Evolutionary conservation across 2,888 invertebrate species (phyloP).

Genomic region (Eutolmus rufibarbis): DNA sequence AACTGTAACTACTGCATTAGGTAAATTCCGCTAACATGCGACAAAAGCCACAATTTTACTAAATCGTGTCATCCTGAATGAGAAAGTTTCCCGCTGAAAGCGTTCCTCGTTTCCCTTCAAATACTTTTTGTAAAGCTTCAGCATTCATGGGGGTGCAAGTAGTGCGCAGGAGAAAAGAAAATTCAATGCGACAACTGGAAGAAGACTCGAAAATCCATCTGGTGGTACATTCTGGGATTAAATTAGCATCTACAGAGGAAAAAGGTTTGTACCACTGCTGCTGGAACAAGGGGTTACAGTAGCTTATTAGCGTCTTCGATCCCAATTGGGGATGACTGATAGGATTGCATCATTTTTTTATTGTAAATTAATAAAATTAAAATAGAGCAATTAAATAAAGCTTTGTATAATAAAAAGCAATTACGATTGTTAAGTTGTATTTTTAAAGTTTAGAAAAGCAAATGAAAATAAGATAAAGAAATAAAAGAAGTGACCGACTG

Average conservation of each 20-base stretch:
- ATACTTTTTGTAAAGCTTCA: constrained; percentile 15
- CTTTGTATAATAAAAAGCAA: background rate
- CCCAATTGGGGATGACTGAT: background rate
- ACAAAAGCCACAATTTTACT: background rate
- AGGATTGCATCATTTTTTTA: background rate
- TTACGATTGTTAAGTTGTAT: background rate
- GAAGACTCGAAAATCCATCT: constrained; percentile 55
- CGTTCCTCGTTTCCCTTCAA: background rate
- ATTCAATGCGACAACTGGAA: background rate
- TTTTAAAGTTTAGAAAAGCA: background rate
- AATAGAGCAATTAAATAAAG: background rate
- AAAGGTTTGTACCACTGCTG: constrained; percentile 41
- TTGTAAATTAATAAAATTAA: background rate
- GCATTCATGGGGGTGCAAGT: background rate
- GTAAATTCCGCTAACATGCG: background rate
- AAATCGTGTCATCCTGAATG: background rate
- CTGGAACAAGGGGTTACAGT: constrained; percentile 23
- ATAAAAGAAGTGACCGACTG: no score
- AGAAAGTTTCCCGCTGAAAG: background rate
- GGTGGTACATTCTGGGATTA: constrained; percentile 57
- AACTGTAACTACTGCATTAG: background rate
- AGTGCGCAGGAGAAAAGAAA: background rate
- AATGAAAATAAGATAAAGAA: background rate
- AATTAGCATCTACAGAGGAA: constrained; percentile 54
- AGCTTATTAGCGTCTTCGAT: constrained; percentile 4